Percentiles rank a stretch among this genome's conserved stretches.
phyloP scores from a whole-genome alignment of 2,888 invertebrate species.

The Lampropteryx suffumata region DNA sequence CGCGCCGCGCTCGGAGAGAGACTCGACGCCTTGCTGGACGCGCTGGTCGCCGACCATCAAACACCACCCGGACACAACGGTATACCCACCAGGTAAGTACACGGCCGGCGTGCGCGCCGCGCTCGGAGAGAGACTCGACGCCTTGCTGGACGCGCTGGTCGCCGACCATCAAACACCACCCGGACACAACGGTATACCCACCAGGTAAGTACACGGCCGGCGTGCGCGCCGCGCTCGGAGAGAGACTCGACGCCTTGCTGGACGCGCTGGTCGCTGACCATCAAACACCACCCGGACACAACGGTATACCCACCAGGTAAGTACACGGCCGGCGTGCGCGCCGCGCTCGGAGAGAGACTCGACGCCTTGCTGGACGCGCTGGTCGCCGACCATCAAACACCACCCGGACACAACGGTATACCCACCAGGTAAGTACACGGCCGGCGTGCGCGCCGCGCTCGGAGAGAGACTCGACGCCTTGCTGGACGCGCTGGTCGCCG shows the following conservation, averaged over 20 bases:
- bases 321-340: slow-evolving; percentile 85
- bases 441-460: slow-evolving; percentile 85
- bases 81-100: slow-evolving; percentile 83
- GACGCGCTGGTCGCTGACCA: slow-evolving; percentile 86
- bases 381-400: slow-evolving; percentile 85
- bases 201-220: slow-evolving; percentile 83
- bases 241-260: slow-evolving; percentile 86
- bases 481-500: slow-evolving; percentile 85
- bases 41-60: slow-evolving; percentile 85
- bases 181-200: slow-evolving; percentile 83
- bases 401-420: slow-evolving; percentile 81
- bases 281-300: slow-evolving; percentile 75
- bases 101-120: slow-evolving; percentile 85
- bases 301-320: slow-evolving; percentile 83
- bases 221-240: slow-evolving; percentile 85
- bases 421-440: slow-evolving; percentile 83
- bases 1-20: slow-evolving; percentile 86
- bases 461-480: slow-evolving; percentile 86
- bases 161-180: slow-evolving; percentile 84
- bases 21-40: slow-evolving; percentile 86
- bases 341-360: slow-evolving; percentile 86
- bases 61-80: slow-evolving; percentile 80
- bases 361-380: slow-evolving; percentile 85
- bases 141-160: slow-evolving; percentile 85
- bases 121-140: slow-evolving; percentile 86